Evolutionary conservation across 2,797 vertebrate genomes (phyloP).

Genomic region (Rhinogobio ventralis): DNA sequence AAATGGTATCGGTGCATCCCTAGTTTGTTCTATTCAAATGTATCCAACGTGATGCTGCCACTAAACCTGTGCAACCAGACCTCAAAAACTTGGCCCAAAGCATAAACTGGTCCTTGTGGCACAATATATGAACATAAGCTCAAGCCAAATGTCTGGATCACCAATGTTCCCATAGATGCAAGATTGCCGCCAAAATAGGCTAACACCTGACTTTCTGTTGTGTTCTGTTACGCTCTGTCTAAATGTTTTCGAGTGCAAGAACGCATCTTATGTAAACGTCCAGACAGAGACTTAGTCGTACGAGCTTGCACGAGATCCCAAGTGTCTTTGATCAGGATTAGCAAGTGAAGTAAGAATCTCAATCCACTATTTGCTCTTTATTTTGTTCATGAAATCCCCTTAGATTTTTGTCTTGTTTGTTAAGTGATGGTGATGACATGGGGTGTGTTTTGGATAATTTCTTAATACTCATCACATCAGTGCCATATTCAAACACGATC

Average conservation of each 20-base stretch:
- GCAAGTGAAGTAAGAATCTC: not conserved
- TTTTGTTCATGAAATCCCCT: slow-evolving; percentile 1
- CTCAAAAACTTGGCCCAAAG: slow-evolving; percentile 45
- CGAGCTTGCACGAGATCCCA: not conserved
- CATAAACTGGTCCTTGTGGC: slow-evolving; percentile 50
- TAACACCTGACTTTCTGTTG: not conserved
- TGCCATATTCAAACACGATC: not conserved
- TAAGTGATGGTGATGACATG: slow-evolving; percentile 10
- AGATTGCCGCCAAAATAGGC: not conserved
- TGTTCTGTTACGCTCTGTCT: not conserved
- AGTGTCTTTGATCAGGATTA: slow-evolving; percentile 2
- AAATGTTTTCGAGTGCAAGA: slow-evolving; percentile 6
- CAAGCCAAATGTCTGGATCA: not conserved
- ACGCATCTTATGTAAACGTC: slow-evolving; percentile 1
- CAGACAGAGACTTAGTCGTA: slow-evolving; percentile 2
- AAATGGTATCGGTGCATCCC: too few species aligned
- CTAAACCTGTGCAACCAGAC: slow-evolving; percentile 58
- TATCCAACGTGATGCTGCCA: slow-evolving; percentile 9
- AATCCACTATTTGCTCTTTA: slow-evolving; percentile 6
- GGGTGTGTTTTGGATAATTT: not conserved
- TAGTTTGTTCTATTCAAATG: not conserved
- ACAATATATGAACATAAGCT: slow-evolving; percentile 32
- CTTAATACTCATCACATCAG: not conserved
- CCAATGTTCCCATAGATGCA: not conserved
- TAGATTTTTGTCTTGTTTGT: slow-evolving; percentile 7